Evolutionary conservation across 2,888 invertebrate species (phyloP).

Genomic region (Ptilodon capucinus): DNA sequence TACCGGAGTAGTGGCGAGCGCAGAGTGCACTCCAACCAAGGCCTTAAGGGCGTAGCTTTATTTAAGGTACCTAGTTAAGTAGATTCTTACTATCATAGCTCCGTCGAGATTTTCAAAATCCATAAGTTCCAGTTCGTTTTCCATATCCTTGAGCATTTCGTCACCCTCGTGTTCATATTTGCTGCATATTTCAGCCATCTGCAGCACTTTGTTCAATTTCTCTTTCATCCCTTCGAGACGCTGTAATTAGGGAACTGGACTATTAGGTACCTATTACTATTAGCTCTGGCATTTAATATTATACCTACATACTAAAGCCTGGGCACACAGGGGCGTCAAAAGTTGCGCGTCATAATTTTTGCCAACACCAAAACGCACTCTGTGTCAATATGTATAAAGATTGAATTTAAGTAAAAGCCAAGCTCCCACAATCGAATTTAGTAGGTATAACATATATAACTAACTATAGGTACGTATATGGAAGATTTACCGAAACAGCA

Average conservation of each 20-base stretch:
- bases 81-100: conserved; percentile 65
- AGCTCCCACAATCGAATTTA: background rate
- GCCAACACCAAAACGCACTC: too few relatives aligned
- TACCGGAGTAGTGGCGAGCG: too few relatives aligned
- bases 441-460: background rate
- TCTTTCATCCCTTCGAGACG: conserved; percentile 76
- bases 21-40: too few relatives aligned
- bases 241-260: conserved; percentile 46
- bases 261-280: background rate
- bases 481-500: conserved; percentile 72
- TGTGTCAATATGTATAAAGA: too few relatives aligned
- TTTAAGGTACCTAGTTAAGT: too few relatives aligned
- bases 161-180: conserved; percentile 86
- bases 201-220: conserved; percentile 84
- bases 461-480: background rate
- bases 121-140: conserved; percentile 36
- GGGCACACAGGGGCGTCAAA: too few relatives aligned
- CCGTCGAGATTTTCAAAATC: conserved; percentile 61
- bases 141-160: conserved; percentile 48
- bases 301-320: too few relatives aligned
- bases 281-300: too few relatives aligned
- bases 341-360: too few relatives aligned
- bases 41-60: too few relatives aligned
- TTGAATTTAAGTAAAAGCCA: background rate
- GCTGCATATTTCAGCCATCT: conserved; percentile 84